Conservation (phyloP, 1,140 invertebrate genomes). For the Gryllus bimaculatus region DNA sequence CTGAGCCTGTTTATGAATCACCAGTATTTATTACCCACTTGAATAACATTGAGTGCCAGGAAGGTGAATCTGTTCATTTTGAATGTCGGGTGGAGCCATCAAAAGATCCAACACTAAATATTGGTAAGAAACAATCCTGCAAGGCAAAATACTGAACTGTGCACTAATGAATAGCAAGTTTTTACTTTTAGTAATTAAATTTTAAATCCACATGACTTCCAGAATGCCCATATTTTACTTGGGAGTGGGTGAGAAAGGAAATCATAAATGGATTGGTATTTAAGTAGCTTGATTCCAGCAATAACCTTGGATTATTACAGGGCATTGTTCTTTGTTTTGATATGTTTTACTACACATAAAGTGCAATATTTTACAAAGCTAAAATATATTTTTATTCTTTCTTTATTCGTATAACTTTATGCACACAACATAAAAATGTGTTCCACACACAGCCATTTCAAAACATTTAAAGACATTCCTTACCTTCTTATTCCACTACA, state of each 20-base stretch:
- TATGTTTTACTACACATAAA: too few relatives aligned
- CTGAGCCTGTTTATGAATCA: slow-evolving; percentile 69
- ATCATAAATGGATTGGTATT: too few relatives aligned
- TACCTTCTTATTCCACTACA: too few relatives aligned
- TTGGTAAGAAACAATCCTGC: slow-evolving; percentile 36
- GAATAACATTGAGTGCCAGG: slow-evolving; percentile 80
- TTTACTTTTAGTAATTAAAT: not conserved
- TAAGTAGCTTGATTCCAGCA: not conserved
- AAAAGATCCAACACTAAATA: slow-evolving; percentile 86
- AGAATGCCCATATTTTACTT: not conserved
- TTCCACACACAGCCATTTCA: too few relatives aligned
- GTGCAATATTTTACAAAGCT: too few relatives aligned
- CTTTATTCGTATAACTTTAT: too few relatives aligned
- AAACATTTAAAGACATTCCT: too few relatives aligned
- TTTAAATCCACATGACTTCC: not conserved
- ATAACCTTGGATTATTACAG: not conserved
- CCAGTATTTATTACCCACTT: slow-evolving; percentile 85
- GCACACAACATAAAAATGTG: too few relatives aligned
- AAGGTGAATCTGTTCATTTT: slow-evolving; percentile 87
- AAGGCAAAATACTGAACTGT: not conserved
- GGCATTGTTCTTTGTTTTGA: too few relatives aligned
- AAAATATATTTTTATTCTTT: too few relatives aligned
- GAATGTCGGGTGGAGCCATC: slow-evolving; percentile 90
- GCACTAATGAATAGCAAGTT: not conserved
- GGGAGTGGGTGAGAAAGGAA: not conserved